A percentile compares a stretch with the other conserved stretches of the same genome.
Evolutionary conservation across 1,140 invertebrate species (phyloP).

Genomic region (Trachymyrmex cornetzi): DNA sequence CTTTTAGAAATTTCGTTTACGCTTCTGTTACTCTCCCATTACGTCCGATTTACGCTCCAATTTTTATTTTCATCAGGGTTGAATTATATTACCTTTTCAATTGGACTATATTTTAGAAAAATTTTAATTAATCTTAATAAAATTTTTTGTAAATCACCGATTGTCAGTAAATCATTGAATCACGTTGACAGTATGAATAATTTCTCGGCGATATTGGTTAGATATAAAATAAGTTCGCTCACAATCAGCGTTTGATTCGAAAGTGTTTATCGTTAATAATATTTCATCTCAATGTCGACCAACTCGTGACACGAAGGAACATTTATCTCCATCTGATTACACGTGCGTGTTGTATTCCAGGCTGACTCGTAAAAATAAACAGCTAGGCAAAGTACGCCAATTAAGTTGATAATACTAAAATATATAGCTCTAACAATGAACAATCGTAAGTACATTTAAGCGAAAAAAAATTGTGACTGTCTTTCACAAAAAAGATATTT

Average conservation of each 20-base stretch:
- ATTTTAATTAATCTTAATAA: neutral
- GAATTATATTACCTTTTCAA: neutral
- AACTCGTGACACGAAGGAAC: slow-evolving; percentile 14
- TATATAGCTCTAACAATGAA: slow-evolving; percentile 24
- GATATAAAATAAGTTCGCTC: slow-evolving; percentile 1
- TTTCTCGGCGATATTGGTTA: neutral
- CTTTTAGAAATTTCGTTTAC: too few relatives aligned
- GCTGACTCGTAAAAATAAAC: slow-evolving; percentile 56
- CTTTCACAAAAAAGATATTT: slow-evolving; percentile 9
- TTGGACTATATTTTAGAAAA: neutral
- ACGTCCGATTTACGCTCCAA: too few relatives aligned
- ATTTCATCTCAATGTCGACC: slow-evolving; percentile 7
- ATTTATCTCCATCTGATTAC: slow-evolving; percentile 53
- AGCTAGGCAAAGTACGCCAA: neutral
- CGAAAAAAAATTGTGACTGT: neutral
- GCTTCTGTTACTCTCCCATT: too few relatives aligned
- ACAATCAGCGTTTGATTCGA: slow-evolving; percentile 11
- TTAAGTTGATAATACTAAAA: slow-evolving; percentile 47
- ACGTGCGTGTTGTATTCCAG: slow-evolving; percentile 41
- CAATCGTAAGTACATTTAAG: slow-evolving; percentile 16
- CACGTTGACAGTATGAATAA: neutral
- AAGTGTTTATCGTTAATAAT: slow-evolving; percentile 10
- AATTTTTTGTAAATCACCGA: neutral
- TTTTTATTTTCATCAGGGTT: too few relatives aligned
- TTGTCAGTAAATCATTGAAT: neutral